A percentile compares a stretch with the other conserved stretches of the same genome.
Evolutionary conservation across 2,113 vertebrate genomes (phyloP).

Genomic region (Baryphthengus martii): DNA sequence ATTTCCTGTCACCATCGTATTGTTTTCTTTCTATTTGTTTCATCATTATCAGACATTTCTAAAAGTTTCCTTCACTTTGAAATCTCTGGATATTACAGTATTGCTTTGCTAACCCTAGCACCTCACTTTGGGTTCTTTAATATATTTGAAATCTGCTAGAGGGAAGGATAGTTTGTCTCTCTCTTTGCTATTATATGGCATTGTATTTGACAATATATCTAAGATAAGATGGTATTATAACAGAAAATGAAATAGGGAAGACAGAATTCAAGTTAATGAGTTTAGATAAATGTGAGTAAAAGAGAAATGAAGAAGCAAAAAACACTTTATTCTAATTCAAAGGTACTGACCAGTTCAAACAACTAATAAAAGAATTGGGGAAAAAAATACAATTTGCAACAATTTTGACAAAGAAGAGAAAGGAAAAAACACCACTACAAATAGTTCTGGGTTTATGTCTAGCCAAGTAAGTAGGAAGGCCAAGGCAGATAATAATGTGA

Average conservation of each 20-base stretch:
- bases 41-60: neutral
- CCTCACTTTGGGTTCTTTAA: neutral
- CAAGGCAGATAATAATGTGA: conserved; percentile 77
- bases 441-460: conserved; percentile 67
- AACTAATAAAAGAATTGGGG: conserved; percentile 48
- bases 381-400: conserved; percentile 54
- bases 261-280: neutral
- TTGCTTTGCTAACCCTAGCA: neutral
- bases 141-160: neutral
- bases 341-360: conserved; percentile 49
- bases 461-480: conserved; percentile 65
- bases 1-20: neutral
- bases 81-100: neutral
- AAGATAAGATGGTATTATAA: neutral
- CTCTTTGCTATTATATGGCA: neutral
- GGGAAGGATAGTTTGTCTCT: neutral
- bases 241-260: neutral
- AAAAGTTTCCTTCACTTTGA: neutral
- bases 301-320: neutral
- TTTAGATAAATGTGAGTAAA: conserved; percentile 8
- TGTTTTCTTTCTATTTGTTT: neutral
- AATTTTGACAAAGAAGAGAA: conserved; percentile 37
- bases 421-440: conserved; percentile 36
- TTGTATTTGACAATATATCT: neutral
- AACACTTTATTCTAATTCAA: conserved; percentile 54